Base-by-base conservation (phyloP, 2,888 invertebrate species). In the Diadegma fenestrale region DNA sequence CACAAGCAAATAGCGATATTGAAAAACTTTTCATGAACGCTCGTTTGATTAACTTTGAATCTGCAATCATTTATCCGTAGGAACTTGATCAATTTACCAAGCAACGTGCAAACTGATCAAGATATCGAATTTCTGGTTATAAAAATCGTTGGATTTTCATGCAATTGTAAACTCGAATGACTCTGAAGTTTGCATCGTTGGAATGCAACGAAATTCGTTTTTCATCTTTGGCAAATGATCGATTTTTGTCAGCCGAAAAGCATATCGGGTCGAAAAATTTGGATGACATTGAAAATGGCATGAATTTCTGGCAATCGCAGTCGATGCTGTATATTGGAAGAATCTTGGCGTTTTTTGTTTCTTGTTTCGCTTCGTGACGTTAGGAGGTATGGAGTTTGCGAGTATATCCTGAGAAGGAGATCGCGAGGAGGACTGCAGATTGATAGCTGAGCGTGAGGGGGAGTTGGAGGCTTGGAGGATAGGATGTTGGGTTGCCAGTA, bases 401-500 rank as follows among this genome's bases (percentile, higher is more conserved):
- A 63, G 45, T 17, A 63, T 7, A 63, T 7, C 33, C 30, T 19
- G 61, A 37, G 30, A 17, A 41, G 10, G n/a, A 10, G 33, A 19
- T 33, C 7, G 26, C 37, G n/a, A n/a, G 58, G 30, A 51, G 4
- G 54, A 33, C 41, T 14, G 54, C 19, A 75, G 73, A 80, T 80
- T 80, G 73, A 72, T 48, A 45, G 45, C 45, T 10, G 33, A 72
- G 48, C 63, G 37, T 3, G 72, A 22, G 37, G 45, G 43, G 8
- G 12, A 19, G 45, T 43, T 8, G 54, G n/a, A n/a, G n/a, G n/a
- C n/a, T n/a, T 22, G 22, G 26, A 37, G 61, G 69, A 37, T n/a
- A 66, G 43, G 26, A 19, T 22, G 51, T 80, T 66, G 80, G 75
- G 82, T 85, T 85, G 85, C 76, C 68, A 76, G 80, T 82, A 69